Base-by-base conservation (phyloP, 1,140 invertebrate genomes). In the Cyrtorhinus lividipennis region DNA sequence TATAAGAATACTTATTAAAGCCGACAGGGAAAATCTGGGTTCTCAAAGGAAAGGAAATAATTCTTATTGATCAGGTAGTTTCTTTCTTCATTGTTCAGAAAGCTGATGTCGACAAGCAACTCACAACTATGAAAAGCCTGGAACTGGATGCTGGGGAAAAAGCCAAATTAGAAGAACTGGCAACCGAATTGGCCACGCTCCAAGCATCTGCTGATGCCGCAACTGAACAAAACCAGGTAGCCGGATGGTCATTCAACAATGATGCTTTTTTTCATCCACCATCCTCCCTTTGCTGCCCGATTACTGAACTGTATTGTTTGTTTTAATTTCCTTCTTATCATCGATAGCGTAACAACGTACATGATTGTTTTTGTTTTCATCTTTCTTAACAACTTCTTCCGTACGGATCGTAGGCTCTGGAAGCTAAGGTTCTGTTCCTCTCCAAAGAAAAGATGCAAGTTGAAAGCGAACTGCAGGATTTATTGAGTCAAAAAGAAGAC, bases 61-160 rank as follows among this genome's bases (percentile, higher is more conserved):
- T 15, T 38, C 30, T 38, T 8, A 38, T 38, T 5, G 30, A 38
- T 5, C 30, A 15, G 5, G 5, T 38, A 5, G 30, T 38, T 38
- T 38, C 5, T 38, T 38, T 38, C 30, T 5, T 38, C 30, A 38
- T 8, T 61, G 24, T 45, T 22, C 18, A 92, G 87, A 91, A 92
- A 86, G 90, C 88, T 2, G 90, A 93, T 71, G 78, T 87, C 1
- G 88, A 90, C 64, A 92, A 90, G 73, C 80, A 86, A 66, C 71
- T 86, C 26, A 76, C 75, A 27, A 68, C 59, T 45, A 63, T 67
- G 45, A 64, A 65, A 64, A 71, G 64, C 25, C 27, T 64, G 12
- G 76, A 76, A 62, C 68, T 78, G 15, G 75, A 78, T 10, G 72
- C 75, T 30, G 53, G 53, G 23, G 66, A 68, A 62, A 73, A 74